phyloP scores from a whole-genome alignment of 2,797 vertebrate genomes.

The Pantherophis alleghaniensis region DNA sequence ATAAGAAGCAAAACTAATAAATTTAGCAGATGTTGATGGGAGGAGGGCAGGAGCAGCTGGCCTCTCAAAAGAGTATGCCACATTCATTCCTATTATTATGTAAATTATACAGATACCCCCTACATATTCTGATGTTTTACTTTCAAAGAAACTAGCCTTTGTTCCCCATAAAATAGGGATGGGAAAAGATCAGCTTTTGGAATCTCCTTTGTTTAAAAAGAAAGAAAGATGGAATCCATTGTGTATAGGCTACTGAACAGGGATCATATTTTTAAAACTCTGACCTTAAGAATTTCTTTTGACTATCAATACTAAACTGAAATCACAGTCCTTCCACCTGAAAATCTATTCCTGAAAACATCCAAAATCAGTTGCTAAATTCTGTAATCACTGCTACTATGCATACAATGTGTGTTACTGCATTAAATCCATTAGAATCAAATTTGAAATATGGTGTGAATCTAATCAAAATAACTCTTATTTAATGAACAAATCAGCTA shows the following conservation, averaged over 20 bases:
- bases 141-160: neutral
- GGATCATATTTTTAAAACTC: neutral
- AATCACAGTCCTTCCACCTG: neutral
- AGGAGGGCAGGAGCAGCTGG: neutral
- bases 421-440: neutral
- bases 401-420: neutral
- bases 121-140: neutral
- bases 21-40: neutral
- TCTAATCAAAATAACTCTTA: neutral
- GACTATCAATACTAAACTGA: neutral
- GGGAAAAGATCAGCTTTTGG: neutral
- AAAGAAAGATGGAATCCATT: neutral
- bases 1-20: neutral
- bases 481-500: neutral
- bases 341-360: neutral
- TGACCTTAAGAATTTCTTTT: neutral
- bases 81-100: neutral
- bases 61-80: neutral
- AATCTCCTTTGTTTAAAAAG: neutral
- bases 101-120: neutral
- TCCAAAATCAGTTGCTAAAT: neutral
- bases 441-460: neutral
- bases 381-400: neutral
- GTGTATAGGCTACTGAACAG: neutral
- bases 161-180: neutral